Evolutionary conservation across 2,113 vertebrate genomes (phyloP).

Genomic region (Halcyon senegalensis): DNA sequence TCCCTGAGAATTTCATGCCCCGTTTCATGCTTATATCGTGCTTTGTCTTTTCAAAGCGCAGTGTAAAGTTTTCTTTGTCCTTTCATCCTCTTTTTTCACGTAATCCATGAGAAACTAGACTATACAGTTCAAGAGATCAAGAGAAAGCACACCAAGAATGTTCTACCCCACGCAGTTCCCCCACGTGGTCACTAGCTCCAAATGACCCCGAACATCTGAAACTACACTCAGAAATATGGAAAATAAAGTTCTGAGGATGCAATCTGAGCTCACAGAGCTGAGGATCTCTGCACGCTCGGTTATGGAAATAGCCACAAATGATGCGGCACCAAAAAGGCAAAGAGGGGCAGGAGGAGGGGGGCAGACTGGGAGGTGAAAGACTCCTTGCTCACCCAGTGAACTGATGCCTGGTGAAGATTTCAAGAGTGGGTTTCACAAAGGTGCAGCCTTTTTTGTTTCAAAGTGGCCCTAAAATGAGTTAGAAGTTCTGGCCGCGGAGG

Average conservation of each 20-base stretch:
- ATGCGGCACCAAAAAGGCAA: not conserved
- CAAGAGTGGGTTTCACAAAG: not conserved
- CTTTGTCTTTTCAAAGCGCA: not conserved
- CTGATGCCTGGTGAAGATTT: not conserved
- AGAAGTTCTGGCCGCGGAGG: not conserved
- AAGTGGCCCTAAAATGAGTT: not conserved
- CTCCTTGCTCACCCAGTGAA: not conserved
- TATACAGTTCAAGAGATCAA: not conserved
- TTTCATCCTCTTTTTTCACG: not conserved
- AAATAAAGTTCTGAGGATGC: not conserved
- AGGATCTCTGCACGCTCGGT: not conserved
- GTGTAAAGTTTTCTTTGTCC: not conserved
- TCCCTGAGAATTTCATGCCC: not conserved
- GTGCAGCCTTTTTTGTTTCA: not conserved
- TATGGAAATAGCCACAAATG: not conserved
- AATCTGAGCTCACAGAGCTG: not conserved
- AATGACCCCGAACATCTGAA: not conserved
- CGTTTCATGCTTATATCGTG: not conserved
- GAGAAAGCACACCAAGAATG: not conserved
- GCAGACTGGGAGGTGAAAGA: not conserved
- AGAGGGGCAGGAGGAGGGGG: accelerated
- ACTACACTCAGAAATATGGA: not conserved
- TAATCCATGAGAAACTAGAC: not conserved
- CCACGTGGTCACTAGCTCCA: not conserved
- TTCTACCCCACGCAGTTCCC: not conserved